Evolutionary conservation across 2,888 invertebrate genomes (phyloP).

Genomic region (Neoitamus cyanurus): DNA sequence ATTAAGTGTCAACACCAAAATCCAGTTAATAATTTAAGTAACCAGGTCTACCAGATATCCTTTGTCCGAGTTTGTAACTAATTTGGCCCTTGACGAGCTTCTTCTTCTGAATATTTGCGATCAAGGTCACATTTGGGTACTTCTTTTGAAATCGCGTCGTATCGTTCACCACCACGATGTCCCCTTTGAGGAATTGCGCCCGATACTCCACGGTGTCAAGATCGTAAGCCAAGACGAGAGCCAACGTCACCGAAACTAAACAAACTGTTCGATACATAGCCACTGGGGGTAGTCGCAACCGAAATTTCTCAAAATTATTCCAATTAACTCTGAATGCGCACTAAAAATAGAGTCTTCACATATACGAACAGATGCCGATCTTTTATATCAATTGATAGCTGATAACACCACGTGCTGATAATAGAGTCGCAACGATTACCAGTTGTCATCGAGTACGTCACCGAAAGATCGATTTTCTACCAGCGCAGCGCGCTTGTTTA

Average conservation of each 20-base stretch:
- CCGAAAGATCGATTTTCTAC: background rate
- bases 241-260: background rate
- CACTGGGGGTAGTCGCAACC: background rate
- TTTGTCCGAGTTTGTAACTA: constrained; percentile 35
- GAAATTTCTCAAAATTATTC: background rate
- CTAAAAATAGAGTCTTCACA: constrained; percentile 29
- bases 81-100: constrained; percentile 14
- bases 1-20: background rate
- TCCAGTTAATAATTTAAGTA: background rate
- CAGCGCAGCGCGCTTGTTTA: background rate
- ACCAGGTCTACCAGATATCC: constrained; percentile 45
- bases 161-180: constrained; percentile 24
- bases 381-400: constrained; percentile 36
- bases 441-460: background rate
- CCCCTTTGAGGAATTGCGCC: constrained; percentile 16
- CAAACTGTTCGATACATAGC: constrained; percentile 3
- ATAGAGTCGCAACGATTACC: background rate
- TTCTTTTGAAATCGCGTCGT: background rate
- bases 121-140: background rate
- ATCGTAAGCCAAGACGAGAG: background rate
- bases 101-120: constrained; percentile 8
- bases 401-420: constrained; percentile 32
- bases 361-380: constrained; percentile 11
- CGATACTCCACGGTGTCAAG: background rate
- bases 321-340: constrained; percentile 3